phyloP scores from a whole-genome alignment of 2,797 vertebrate genomes.

The Cyclopterus lumpus region DNA sequence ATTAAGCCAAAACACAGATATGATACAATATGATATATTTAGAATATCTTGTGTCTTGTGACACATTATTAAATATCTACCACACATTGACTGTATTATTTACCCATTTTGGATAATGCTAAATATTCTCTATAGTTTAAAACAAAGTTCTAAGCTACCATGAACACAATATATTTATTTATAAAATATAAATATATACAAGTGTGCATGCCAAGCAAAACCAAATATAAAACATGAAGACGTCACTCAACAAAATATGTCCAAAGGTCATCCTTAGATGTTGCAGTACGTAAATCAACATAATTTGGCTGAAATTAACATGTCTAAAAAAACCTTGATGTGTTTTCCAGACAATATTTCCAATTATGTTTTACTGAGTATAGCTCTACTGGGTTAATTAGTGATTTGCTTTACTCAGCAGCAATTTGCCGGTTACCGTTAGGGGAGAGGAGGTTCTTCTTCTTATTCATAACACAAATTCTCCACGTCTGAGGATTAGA shows the following conservation, averaged over 20 bases:
- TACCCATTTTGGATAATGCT: not conserved
- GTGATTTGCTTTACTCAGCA: not conserved
- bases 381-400: not conserved
- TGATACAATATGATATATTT: not conserved
- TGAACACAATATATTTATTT: not conserved
- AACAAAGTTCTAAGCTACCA: not conserved
- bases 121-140: not conserved
- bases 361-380: not conserved
- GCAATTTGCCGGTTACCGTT: not conserved
- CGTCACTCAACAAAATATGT: not conserved
- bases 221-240: not conserved
- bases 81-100: not conserved
- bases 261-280: not conserved
- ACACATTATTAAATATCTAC: not conserved
- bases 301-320: not conserved
- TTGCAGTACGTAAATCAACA: not conserved
- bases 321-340: not conserved
- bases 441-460: not conserved
- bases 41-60: not conserved
- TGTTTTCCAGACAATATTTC: not conserved
- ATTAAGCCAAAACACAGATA: not conserved
- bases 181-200: not conserved
- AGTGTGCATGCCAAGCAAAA: not conserved
- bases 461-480: not conserved
- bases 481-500: conserved; percentile 16